Evolutionary conservation across 2,113 vertebrate genomes (phyloP).

Genomic region (Rousettus leschenaultii): DNA sequence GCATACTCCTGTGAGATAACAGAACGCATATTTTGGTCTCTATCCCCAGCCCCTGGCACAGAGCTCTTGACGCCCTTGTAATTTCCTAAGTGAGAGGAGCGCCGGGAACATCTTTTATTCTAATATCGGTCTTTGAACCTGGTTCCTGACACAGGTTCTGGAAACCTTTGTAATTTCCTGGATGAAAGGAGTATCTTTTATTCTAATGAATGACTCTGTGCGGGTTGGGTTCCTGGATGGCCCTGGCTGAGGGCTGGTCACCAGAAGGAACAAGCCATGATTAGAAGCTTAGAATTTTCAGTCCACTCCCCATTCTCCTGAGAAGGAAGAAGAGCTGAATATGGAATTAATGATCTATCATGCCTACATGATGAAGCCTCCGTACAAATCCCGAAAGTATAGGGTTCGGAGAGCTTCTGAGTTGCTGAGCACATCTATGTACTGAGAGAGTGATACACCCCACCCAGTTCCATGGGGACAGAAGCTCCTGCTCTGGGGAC

Average conservation of each 20-base stretch:
- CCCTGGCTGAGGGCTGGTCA: neutral
- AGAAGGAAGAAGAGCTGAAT: neutral
- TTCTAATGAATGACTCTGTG: neutral
- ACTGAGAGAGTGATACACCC: fast-evolving
- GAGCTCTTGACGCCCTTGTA: neutral
- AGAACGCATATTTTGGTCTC: neutral
- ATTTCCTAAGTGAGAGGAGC: neutral
- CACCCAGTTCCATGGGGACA: neutral
- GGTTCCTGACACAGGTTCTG: neutral
- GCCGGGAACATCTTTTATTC: neutral
- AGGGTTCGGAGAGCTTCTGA: neutral
- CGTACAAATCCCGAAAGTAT: neutral
- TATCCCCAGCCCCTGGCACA: neutral
- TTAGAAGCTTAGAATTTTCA: neutral
- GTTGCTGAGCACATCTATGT: neutral
- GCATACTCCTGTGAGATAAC: neutral
- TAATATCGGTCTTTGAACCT: neutral
- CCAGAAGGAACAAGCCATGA: neutral
- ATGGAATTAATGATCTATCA: neutral
- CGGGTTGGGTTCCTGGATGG: neutral
- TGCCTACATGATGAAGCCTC: neutral
- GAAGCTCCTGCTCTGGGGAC: neutral
- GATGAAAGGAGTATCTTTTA: neutral
- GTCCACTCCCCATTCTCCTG: neutral
- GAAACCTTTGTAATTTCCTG: neutral